Percentiles rank a stretch among this genome's conserved stretches.
Conservation (phyloP, 2,888 invertebrate genomes). For the Xestia ashworthii region DNA sequence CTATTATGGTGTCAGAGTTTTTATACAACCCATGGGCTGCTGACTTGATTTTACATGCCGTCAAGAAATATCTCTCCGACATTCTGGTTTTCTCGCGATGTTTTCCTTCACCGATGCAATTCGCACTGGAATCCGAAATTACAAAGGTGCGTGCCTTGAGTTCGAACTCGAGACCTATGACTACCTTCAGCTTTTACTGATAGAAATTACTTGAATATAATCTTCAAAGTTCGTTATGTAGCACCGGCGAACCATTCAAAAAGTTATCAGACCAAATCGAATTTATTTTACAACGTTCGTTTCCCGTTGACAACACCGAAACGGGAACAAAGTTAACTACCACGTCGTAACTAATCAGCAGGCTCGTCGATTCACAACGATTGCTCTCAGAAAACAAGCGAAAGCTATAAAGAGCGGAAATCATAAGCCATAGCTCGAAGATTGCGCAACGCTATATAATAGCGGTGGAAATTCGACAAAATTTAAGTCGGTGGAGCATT, state of each 20-base stretch:
- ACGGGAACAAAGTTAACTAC: constrained; percentile 51
- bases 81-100: no score
- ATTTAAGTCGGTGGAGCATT: constrained; percentile 89
- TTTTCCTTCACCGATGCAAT: no score
- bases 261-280: constrained; percentile 42
- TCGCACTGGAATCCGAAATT: no score
- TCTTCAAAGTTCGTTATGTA: neutral
- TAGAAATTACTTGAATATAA: neutral
- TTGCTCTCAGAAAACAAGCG: constrained; percentile 74
- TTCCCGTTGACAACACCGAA: constrained; percentile 39
- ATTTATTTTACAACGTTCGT: constrained; percentile 52
- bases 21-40: no score
- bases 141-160: neutral
- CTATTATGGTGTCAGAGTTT: no score
- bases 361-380: constrained; percentile 63
- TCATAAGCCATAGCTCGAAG: constrained; percentile 85
- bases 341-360: constrained; percentile 64
- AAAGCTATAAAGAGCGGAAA: constrained; percentile 84
- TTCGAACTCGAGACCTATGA: neutral
- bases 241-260: constrained; percentile 5
- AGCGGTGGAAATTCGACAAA: constrained; percentile 89
- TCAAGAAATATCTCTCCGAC: no score
- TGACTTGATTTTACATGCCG: no score
- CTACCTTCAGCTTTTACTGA: neutral
- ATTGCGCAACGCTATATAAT: constrained; percentile 86